phyloP scores from a whole-genome alignment of 2,888 invertebrate genomes.

The Brachypalpus laphriformis region DNA sequence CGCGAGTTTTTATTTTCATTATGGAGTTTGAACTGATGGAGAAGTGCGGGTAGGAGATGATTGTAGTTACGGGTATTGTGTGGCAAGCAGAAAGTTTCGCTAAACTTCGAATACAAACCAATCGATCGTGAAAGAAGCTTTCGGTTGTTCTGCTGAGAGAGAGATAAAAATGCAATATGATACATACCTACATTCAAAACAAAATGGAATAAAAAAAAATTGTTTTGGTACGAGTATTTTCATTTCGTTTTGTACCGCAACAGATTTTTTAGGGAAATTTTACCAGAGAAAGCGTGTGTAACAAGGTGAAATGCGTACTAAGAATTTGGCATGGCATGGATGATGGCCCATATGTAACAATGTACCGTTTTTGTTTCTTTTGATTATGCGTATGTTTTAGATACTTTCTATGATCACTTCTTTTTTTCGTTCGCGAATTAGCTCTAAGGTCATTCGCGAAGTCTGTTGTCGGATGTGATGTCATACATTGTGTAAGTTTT shows the following conservation, averaged over 20 bases:
- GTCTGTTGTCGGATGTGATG: constrained; percentile 4
- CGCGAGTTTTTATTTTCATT: neutral
- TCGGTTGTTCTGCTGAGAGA: neutral
- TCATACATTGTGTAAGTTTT: constrained; percentile 18
- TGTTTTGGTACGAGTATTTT: constrained; percentile 8
- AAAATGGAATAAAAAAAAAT: neutral
- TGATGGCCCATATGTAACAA: constrained; percentile 30
- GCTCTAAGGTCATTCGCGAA: neutral
- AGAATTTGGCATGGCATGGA: constrained; percentile 38
- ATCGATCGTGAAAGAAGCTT: constrained; percentile 3
- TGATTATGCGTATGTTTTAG: neutral
- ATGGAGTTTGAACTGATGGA: neutral
- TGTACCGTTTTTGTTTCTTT: constrained; percentile 9
- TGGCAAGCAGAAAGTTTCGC: constrained; percentile 12
- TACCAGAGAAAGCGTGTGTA: constrained; percentile 47
- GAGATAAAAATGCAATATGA: constrained; percentile 28
- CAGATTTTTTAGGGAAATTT: constrained; percentile 15
- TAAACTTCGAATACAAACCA: neutral
- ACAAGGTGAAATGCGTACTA: constrained; percentile 13
- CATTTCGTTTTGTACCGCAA: constrained; percentile 23
- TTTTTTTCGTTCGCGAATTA: neutral
- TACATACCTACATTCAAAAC: constrained; percentile 16
- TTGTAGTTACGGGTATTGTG: neutral
- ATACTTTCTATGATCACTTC: constrained; percentile 6
- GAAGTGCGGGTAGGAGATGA: neutral